These are phyloP conservation scores for Halcyon leucocephala DNA, from an alignment of 2,797 vertebrate species.

Conservation along the genomic window DNA sequence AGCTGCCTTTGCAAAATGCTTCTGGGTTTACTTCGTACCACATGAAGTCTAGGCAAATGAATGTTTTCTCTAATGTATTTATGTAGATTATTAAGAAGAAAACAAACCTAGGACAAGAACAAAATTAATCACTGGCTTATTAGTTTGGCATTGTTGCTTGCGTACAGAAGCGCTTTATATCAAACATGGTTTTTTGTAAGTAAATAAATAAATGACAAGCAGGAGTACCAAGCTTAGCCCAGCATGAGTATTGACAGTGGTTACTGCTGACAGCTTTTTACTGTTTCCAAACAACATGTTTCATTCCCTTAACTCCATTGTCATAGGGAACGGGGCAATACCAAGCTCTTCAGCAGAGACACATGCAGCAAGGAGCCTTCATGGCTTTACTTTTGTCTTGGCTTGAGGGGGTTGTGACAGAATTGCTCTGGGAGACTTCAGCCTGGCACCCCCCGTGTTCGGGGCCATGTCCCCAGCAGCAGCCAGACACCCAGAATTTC, in stretches of 20 bases:
- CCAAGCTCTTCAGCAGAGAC: constrained; percentile 13
- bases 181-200: constrained; percentile 34
- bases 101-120: constrained; percentile 55
- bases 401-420: constrained; percentile 46
- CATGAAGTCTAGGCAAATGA: constrained; percentile 19
- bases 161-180: constrained; percentile 7
- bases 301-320: constrained; percentile 65
- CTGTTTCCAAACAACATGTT: constrained; percentile 69
- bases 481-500: background rate
- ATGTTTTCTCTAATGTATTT: constrained; percentile 49
- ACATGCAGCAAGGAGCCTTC: background rate
- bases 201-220: constrained; percentile 63
- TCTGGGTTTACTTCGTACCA: constrained; percentile 41
- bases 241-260: constrained; percentile 61
- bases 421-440: constrained; percentile 21
- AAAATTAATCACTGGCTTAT: constrained; percentile 59
- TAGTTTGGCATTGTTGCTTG: constrained; percentile 37
- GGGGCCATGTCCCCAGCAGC: background rate
- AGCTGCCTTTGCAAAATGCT: constrained; percentile 54
- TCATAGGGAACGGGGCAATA: constrained; percentile 41
- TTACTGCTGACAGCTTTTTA: constrained; percentile 68
- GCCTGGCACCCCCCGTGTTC: background rate
- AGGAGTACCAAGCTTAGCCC: constrained; percentile 47
- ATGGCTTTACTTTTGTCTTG: constrained; percentile 42
- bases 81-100: constrained; percentile 53